Conservation (phyloP, 2,797 vertebrate genomes). For the Dipus sagitta region DNA sequence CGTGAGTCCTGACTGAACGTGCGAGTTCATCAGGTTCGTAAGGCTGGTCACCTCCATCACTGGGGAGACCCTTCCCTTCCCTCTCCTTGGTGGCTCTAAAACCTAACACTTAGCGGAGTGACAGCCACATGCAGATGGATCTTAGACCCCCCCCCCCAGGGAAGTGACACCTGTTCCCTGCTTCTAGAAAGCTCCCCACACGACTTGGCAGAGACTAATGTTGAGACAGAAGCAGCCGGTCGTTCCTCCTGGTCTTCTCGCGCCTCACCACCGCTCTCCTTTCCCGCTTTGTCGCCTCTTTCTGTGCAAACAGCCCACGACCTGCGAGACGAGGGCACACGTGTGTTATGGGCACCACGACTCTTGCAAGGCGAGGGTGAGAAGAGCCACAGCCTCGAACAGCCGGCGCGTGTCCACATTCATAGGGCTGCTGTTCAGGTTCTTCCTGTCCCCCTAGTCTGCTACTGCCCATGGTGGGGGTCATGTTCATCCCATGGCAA, state of each 20-base stretch:
- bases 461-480: neutral
- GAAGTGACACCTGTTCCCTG: accelerated
- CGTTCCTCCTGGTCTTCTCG: neutral
- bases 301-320: neutral
- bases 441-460: neutral
- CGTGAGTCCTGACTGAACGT: neutral
- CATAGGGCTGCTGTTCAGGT: no score
- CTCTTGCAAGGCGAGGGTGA: neutral
- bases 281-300: neutral
- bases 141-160: accelerated
- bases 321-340: accelerated
- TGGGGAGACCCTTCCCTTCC: accelerated
- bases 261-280: accelerated
- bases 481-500: neutral
- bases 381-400: no score
- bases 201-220: neutral
- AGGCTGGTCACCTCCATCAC: no score
- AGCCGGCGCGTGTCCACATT: no score
- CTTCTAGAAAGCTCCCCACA: neutral
- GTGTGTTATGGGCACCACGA: neutral
- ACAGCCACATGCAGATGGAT: neutral
- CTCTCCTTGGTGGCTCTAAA: accelerated
- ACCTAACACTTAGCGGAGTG: neutral
- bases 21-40: neutral
- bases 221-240: neutral